phyloP scores from a whole-genome alignment of 1,140 invertebrate genomes.

The Galleria mellonella region DNA sequence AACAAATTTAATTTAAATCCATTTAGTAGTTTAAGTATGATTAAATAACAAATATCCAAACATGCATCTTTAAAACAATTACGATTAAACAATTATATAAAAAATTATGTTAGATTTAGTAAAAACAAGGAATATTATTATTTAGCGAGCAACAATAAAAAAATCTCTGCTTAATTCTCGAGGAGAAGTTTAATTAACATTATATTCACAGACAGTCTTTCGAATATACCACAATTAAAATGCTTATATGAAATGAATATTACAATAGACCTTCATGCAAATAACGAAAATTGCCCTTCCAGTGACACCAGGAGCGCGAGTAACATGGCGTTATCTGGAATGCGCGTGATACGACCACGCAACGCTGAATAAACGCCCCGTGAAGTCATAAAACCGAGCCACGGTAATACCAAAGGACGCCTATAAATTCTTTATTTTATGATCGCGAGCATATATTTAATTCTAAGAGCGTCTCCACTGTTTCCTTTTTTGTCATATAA shows the following conservation, averaged over 20 bases:
- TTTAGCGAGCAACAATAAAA: too few species aligned
- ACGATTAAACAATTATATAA: too few species aligned
- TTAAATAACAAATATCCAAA: too few species aligned
- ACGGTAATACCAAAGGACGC: slow-evolving; percentile 63
- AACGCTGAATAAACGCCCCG: slow-evolving; percentile 60
- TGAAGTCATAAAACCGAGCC: slow-evolving; percentile 64
- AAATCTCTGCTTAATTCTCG: too few species aligned
- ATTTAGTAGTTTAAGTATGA: too few species aligned
- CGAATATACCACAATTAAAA: too few species aligned
- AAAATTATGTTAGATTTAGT: too few species aligned
- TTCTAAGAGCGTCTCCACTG: slow-evolving; percentile 56
- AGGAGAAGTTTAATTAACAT: too few species aligned
- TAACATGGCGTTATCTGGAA: slow-evolving; percentile 31
- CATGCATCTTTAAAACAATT: too few species aligned
- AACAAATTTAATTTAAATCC: too few species aligned
- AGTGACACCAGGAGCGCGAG: slow-evolving; percentile 26
- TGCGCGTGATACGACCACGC: slow-evolving; percentile 52
- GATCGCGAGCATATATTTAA: slow-evolving; percentile 67
- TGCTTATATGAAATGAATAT: slow-evolving; percentile 3
- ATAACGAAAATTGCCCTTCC: slow-evolving; percentile 25
- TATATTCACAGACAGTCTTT: too few species aligned
- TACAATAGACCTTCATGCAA: slow-evolving; percentile 14
- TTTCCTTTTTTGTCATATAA: slow-evolving; percentile 60
- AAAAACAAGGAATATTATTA: too few species aligned
- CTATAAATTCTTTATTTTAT: slow-evolving; percentile 73